Conservation (phyloP, 1,140 invertebrate species). For the Tetragonula clypearis region DNA sequence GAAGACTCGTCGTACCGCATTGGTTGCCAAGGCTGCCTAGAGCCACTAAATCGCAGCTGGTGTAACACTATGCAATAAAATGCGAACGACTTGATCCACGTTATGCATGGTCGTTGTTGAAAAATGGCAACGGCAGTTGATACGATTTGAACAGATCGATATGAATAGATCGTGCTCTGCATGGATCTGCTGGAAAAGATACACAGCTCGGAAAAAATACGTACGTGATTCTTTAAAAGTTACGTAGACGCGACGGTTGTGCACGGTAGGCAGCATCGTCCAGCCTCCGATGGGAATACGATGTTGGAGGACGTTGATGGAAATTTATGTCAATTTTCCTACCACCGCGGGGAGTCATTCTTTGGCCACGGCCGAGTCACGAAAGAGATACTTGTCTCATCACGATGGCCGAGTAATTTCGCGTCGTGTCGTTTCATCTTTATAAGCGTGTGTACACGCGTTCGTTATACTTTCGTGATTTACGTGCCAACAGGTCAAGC, state of each 20-base stretch:
- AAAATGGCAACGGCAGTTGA: constrained; percentile 11
- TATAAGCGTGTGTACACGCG: not conserved
- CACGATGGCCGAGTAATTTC: not conserved
- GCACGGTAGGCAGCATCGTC: not conserved
- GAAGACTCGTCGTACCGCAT: not conserved
- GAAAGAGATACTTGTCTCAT: not conserved
- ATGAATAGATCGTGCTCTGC: not conserved
- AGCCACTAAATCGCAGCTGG: not conserved
- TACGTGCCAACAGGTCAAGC: not conserved
- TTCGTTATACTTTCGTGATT: not conserved
- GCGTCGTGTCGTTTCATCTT: constrained; percentile 8
- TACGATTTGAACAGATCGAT: not conserved
- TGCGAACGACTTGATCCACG: not conserved
- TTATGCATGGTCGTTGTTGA: not conserved
- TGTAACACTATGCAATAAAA: constrained; percentile 24
- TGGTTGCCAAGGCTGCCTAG: constrained; percentile 1
- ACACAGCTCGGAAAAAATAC: not conserved
- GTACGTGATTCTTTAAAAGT: not conserved
- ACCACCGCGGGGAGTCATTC: not conserved
- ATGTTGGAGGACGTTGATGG: not conserved
- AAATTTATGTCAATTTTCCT: constrained; percentile 20
- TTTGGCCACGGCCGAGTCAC: too few relatives aligned
- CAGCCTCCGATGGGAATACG: not conserved
- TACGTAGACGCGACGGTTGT: too few relatives aligned
- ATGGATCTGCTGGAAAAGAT: not conserved